Evolutionary conservation across 2,797 vertebrate species (phyloP).

Genomic region (Anguilla pacifica): DNA sequence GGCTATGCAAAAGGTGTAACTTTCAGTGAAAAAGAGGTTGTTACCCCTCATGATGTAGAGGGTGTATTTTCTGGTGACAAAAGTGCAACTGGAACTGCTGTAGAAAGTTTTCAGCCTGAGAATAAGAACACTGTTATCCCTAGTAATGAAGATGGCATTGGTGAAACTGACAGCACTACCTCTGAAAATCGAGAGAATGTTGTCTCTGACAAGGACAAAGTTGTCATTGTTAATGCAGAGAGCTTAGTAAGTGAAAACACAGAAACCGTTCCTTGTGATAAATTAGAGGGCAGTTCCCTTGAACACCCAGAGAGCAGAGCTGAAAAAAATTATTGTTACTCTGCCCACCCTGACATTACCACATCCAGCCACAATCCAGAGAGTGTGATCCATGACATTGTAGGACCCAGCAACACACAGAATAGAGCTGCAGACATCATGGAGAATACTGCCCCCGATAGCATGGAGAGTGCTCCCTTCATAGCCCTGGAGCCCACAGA

Average conservation of each 20-base stretch:
- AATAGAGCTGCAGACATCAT: background rate
- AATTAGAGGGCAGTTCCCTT: background rate
- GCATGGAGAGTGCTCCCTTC: background rate
- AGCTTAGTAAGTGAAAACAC: background rate
- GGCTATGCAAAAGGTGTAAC: background rate
- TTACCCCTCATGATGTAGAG: background rate
- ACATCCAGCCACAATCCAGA: background rate
- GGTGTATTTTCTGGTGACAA: background rate
- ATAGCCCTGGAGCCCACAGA: background rate
- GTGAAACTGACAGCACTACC: background rate
- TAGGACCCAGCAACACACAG: background rate
- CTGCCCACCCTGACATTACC: background rate
- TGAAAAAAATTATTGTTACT: background rate
- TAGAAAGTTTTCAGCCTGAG: background rate
- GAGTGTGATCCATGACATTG: background rate
- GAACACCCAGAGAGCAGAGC: background rate
- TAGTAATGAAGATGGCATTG: background rate
- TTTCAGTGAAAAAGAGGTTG: background rate
- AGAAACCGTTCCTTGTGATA: background rate
- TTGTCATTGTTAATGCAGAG: background rate
- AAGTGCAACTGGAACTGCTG: background rate
- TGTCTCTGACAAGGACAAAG: background rate
- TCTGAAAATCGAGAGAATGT: background rate
- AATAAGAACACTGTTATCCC: background rate
- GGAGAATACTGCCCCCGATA: background rate